Evolutionary conservation across 2,797 vertebrate species (phyloP).

Genomic region (Limnodromus scolopaceus): DNA sequence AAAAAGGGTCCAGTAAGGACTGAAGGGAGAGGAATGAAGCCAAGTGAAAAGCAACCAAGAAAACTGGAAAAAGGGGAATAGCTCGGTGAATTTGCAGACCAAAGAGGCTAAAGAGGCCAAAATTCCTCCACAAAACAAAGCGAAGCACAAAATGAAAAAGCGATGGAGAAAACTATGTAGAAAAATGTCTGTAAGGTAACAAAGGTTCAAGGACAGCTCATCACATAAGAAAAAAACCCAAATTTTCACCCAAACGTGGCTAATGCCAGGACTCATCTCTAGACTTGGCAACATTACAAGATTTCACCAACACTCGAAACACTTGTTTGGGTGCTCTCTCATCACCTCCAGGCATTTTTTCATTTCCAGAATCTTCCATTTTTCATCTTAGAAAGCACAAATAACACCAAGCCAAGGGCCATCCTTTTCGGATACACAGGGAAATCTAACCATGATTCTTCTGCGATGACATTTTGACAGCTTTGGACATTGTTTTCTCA

Average conservation of each 20-base stretch:
- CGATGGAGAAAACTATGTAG: neutral
- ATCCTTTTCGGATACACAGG: neutral
- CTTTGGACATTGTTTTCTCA: neutral
- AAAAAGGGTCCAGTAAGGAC: neutral
- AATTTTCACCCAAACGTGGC: neutral
- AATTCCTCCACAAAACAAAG: neutral
- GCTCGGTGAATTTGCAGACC: neutral
- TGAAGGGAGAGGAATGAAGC: neutral
- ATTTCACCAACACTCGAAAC: neutral
- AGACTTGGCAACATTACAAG: fast-evolving
- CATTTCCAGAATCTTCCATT: neutral
- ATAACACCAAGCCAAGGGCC: neutral
- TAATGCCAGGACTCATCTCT: neutral
- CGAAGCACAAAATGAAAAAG: neutral
- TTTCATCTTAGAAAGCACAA: neutral
- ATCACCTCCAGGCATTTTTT: neutral
- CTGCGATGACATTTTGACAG: neutral
- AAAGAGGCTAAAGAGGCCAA: neutral
- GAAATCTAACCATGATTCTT: neutral
- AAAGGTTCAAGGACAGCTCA: neutral
- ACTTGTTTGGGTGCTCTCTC: neutral
- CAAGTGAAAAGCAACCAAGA: neutral
- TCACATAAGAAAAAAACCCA: neutral
- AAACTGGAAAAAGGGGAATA: neutral
- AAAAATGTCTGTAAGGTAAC: neutral